Percentiles rank a stretch among this genome's conserved stretches.
Evolutionary conservation across 2,113 vertebrate species (phyloP).

Genomic region (Shinisaurus crocodilurus): DNA sequence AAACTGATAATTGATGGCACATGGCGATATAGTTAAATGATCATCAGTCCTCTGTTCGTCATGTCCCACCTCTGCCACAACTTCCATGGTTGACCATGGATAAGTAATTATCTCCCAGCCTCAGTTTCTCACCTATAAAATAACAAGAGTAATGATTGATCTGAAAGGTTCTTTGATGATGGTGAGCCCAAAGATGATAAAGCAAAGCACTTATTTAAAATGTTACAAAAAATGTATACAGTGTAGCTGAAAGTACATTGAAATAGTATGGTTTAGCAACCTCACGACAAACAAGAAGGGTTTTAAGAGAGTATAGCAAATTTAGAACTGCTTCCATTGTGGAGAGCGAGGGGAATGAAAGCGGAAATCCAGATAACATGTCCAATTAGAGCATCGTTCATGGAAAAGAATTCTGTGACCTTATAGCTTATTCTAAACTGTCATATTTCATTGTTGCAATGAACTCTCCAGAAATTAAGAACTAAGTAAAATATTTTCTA

Average conservation of each 20-base stretch:
- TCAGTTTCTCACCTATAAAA: neutral
- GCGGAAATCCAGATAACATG: neutral
- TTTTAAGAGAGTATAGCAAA: neutral
- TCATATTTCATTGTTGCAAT: neutral
- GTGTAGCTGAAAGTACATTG: neutral
- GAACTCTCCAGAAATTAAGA: neutral
- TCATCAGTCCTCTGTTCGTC: neutral
- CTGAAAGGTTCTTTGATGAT: neutral
- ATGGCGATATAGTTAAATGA: too few relatives aligned
- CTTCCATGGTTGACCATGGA: neutral
- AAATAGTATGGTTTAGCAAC: neutral
- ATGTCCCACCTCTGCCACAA: neutral
- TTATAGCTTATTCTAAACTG: neutral
- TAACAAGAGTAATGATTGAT: neutral
- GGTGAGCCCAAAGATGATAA: neutral
- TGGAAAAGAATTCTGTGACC: too few relatives aligned
- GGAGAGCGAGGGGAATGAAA: neutral
- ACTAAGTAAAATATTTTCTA: neutral
- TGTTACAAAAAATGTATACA: neutral
- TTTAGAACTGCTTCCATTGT: neutral
- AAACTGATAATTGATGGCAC: neutral
- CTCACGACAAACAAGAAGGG: neutral
- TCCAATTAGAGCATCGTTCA: neutral
- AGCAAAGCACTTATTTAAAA: neutral
- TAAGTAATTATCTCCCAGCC: neutral